Percentiles rank a stretch among this genome's conserved stretches.
Conservation (phyloP, 1,140 invertebrate species). For the Saccostrea echinata region DNA sequence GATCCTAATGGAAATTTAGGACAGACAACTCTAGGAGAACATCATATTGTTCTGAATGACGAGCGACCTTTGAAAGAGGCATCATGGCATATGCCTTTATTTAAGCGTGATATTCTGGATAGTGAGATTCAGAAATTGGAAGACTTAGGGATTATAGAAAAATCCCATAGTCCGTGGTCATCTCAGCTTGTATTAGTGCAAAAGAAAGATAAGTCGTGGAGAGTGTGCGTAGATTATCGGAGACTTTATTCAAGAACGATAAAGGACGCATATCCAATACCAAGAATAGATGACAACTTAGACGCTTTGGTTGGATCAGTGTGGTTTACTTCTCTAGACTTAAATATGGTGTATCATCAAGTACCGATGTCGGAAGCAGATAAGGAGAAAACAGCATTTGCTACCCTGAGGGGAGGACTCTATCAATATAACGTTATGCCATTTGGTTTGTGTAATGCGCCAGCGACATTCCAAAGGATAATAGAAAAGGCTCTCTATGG, state of each 20-base stretch:
- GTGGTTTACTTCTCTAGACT: conserved; percentile 43
- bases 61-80: conserved; percentile 41
- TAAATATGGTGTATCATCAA: conserved; percentile 59
- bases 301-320: conserved; percentile 29
- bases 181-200: conserved; percentile 43
- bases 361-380: conserved; percentile 48
- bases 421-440: conserved; percentile 68
- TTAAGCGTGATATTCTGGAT: conserved; percentile 21
- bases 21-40: neutral
- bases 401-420: conserved; percentile 55
- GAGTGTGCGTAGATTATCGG: conserved; percentile 41
- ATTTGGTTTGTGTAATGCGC: conserved; percentile 70
- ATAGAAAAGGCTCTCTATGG: conserved; percentile 62
- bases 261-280: too few species aligned
- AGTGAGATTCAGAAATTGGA: conserved; percentile 43
- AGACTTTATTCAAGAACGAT: conserved; percentile 38
- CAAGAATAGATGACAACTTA: conserved; percentile 38
- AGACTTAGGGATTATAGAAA: conserved; percentile 29
- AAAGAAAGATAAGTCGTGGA: conserved; percentile 39
- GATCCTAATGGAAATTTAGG: conserved; percentile 6
- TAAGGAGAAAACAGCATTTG: conserved; percentile 75
- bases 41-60: conserved; percentile 15
- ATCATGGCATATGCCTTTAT: conserved; percentile 27
- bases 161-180: conserved; percentile 36
- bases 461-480: conserved; percentile 68